Base-by-base conservation (phyloP, 1,140 invertebrate genomes). In the Megalonaias nervosa region DNA sequence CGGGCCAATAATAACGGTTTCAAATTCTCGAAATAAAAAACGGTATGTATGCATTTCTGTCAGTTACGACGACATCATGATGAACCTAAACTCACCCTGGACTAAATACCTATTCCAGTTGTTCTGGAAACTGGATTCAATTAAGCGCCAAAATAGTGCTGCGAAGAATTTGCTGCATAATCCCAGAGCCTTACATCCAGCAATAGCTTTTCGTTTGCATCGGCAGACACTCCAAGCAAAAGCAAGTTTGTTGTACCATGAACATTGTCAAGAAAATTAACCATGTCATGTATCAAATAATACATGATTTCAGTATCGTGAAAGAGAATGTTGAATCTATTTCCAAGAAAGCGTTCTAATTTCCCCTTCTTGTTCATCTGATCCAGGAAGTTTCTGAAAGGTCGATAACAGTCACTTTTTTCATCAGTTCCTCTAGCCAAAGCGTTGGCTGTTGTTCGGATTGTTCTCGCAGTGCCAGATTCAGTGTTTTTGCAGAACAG, bases 351-450 rank as follows among this genome's bases (percentile, higher is more conserved):
- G 60, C 11, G 5, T 23, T 62, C 60, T 9, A 62, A 62, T 12
- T 23, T 62, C 14, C 0, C 1, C 23, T 62, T 14, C 5, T 61
- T 61, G 21, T 62, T 15, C 13, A 23, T 23, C 23, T 62, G 19
- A 15, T 62, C 11, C 5, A 62, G 60, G 23, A 9, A 62, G 60
- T 62, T 62, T 23, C 13, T 62, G 23, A 62, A 62, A 62, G 60
- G 4, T 62, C 60, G 4, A 58, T 70, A 58, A 55, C 68, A 70
- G n/a, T 2, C 56, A 70, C 19, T 21, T 58, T 70, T 70, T 26
- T 70, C 57, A 31, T 70, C 68, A 3, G 68, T 57, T 70, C 68
- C 68, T 58, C 21, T 38, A n/a, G 57, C 68, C 21, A 70, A 70
- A 17, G 16, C 11, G 60, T 70, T 70, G 1, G 55, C 57, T 57